These are phyloP conservation scores for Zaprionus inermis DNA, from an alignment of 1,140 invertebrate species.

Conservation along the genomic window DNA sequence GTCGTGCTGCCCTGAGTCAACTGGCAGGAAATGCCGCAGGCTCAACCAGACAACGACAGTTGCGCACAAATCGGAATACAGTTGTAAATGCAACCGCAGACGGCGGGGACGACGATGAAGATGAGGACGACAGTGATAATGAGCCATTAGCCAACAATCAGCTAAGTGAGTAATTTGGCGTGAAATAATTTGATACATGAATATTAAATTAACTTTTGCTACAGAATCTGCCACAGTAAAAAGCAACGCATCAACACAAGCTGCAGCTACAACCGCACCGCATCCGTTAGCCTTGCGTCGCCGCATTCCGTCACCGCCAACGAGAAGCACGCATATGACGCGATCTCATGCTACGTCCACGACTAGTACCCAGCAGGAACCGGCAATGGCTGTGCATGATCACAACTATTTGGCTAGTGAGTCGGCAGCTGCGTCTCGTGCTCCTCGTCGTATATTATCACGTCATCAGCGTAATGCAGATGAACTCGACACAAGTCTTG, in stretches of 20 bases:
- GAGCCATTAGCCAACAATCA: slow-evolving; percentile 79
- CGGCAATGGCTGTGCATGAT: slow-evolving; percentile 62
- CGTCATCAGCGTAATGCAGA: slow-evolving; percentile 82
- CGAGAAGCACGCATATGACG: slow-evolving; percentile 72
- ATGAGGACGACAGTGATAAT: slow-evolving; percentile 76
- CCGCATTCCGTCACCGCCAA: slow-evolving; percentile 39
- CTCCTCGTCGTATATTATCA: slow-evolving; percentile 72
- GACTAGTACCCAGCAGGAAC: slow-evolving; percentile 39
- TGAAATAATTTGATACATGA: neutral
- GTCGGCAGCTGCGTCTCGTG: slow-evolving; percentile 48
- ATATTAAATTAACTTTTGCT: neutral
- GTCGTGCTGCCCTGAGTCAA: slow-evolving; percentile 58
- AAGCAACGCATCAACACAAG: slow-evolving; percentile 19
- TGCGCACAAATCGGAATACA: slow-evolving; percentile 81
- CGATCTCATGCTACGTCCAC: slow-evolving; percentile 80
- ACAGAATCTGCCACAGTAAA: slow-evolving; percentile 55
- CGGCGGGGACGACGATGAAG: slow-evolving; percentile 60
- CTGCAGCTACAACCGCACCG: slow-evolving; percentile 40
- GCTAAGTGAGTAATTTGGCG: slow-evolving; percentile 56
- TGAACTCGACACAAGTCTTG: slow-evolving; percentile 75
- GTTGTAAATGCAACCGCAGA: slow-evolving; percentile 49
- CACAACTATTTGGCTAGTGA: slow-evolving; percentile 79
- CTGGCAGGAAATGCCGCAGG: neutral
- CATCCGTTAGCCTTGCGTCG: slow-evolving; percentile 68
- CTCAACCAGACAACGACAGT: slow-evolving; percentile 50